phyloP scores from a whole-genome alignment of 2,888 invertebrate genomes.

The Ganaspis brasiliensis region DNA sequence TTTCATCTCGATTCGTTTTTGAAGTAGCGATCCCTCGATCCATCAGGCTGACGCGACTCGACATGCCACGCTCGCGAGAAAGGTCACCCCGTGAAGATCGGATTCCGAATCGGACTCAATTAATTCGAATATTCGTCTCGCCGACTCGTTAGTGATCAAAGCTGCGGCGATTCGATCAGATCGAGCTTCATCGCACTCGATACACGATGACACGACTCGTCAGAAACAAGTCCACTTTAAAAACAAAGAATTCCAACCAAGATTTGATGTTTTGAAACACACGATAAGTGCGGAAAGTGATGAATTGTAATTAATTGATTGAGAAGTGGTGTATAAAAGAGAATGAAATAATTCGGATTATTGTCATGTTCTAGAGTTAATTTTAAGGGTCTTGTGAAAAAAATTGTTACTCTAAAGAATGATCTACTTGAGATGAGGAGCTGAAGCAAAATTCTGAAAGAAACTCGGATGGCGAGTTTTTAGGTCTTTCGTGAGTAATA shows the following conservation, averaged over 20 bases:
- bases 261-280: too few species aligned
- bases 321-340: too few species aligned
- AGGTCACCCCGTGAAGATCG: conserved; percentile 62
- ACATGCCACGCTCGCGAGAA: conserved; percentile 53
- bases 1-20: conserved; percentile 60
- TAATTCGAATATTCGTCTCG: conserved; percentile 61
- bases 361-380: too few species aligned
- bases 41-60: conserved; percentile 41
- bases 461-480: conserved; percentile 9
- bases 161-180: conserved; percentile 55
- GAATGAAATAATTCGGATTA: too few species aligned
- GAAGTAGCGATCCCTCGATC: conserved; percentile 50
- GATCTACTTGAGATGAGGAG: too few species aligned
- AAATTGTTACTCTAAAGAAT: too few species aligned
- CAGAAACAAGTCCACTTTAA: too few species aligned
- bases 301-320: too few species aligned
- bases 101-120: conserved; percentile 62
- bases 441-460: too few species aligned
- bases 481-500: not conserved
- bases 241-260: too few species aligned
- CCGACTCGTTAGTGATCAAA: conserved; percentile 58
- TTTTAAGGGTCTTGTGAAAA: too few species aligned
- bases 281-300: too few species aligned
- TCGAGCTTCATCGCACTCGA: conserved; percentile 47
- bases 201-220: conserved; percentile 17